Evolutionary conservation across 2,888 invertebrate genomes (phyloP), one percentile per base, ranked within the genome.

Genomic region (Drosophila niveifrons): DNA sequence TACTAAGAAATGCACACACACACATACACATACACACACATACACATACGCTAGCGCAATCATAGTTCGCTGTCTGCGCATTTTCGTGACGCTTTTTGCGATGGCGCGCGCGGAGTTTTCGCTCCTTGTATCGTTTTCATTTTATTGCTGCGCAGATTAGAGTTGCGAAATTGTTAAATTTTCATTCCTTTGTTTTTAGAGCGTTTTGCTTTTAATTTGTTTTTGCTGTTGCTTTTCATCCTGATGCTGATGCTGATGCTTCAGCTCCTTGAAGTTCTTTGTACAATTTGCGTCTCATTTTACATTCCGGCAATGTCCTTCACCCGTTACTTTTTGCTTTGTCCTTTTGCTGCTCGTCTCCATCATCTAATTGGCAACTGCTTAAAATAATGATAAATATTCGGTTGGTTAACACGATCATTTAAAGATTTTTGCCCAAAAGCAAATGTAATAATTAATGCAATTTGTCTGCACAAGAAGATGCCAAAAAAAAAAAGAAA

Each of bases 161-260:
- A 84, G 88, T 84, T 85, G 82, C 77, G 75, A 80, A 88, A 83
- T 88, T 88, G 88, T 84, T 85, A 84, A 85, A 86, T 77, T 88
- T 85, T 77, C 72, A 72, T 85, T 80, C 73, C 66, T 70, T 70
- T 73, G 43, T 59, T 65, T 70, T 62, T 63, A 46, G 51, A 46
- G 52, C 55, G 15, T 53, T 52, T 67, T 66, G 56, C 46, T 70
- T 80, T 69, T 70, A 68, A 58, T 77, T 66, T 72, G 72, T 65
- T 76, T 65, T 65, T 67, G 43, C 44, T 18, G 41, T 23, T 62
- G 59, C 34, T 15, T 15, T 44, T 18, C 17, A 18, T 18, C 10
- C 36, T 9, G 10, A 9, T 13, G 28, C 34, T 18, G 7, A 52
- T 66, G 47, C 61, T 44, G 29, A 34, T 46, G 57, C 44, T 62